phyloP scores from a whole-genome alignment of 2,797 vertebrate species.

The Anas capensis region DNA sequence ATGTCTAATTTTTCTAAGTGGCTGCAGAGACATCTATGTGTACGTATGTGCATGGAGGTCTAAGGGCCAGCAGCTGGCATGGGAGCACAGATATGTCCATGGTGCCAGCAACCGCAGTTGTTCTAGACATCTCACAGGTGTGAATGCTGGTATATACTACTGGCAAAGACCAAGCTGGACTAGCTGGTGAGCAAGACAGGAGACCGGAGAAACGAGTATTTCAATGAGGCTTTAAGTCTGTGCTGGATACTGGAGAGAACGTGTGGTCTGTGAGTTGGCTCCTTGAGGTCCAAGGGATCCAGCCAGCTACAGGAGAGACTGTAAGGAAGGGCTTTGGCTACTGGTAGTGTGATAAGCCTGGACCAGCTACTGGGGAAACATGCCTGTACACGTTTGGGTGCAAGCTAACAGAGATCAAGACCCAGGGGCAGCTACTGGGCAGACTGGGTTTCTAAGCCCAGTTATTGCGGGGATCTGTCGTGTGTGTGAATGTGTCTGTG shows the following conservation, averaged over 20 bases:
- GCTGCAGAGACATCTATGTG: neutral
- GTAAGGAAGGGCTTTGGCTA: neutral
- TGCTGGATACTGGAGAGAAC: neutral
- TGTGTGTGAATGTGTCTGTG: rapidly evolving
- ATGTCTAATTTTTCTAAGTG: neutral
- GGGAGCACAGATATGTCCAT: neutral
- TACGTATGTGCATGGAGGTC: neutral
- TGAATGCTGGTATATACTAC: rapidly evolving
- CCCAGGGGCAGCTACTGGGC: neutral
- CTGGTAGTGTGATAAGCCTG: neutral
- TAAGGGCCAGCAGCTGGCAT: neutral
- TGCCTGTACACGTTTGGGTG: rapidly evolving
- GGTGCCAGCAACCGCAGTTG: neutral
- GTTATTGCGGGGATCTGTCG: neutral
- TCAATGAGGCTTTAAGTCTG: neutral
- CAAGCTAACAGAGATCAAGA: neutral
- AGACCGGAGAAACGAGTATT: neutral
- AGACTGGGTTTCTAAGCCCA: neutral
- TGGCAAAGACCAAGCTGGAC: neutral
- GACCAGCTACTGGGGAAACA: neutral
- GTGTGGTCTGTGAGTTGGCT: neutral
- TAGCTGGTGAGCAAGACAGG: neutral
- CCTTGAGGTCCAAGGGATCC: neutral
- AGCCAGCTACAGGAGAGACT: neutral
- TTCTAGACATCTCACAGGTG: neutral